These are phyloP conservation scores for Balanococcus diminutus DNA, from an alignment of 2,888 invertebrate genomes.

Conservation along the genomic window DNA sequence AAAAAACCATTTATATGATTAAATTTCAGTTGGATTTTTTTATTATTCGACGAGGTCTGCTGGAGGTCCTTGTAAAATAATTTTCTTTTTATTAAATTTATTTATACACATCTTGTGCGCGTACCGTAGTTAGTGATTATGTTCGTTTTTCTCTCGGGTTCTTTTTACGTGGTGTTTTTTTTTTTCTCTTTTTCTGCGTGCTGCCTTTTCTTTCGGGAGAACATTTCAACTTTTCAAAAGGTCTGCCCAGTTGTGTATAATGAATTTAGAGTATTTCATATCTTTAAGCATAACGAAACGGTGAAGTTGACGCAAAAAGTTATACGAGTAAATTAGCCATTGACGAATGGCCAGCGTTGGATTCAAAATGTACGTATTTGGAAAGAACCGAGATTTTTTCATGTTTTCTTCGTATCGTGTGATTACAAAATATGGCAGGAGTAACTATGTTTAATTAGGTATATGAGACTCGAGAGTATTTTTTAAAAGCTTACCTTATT, in stretches of 20 bases:
- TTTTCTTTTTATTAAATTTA: constrained; percentile 27
- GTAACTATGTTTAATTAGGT: too few relatives aligned
- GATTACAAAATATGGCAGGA: too few relatives aligned
- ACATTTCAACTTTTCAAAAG: background rate
- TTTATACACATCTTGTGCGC: constrained; percentile 1
- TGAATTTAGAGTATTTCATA: background rate
- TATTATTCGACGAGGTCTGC: background rate
- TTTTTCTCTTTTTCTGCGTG: background rate
- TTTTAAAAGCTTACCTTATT: constrained; percentile 28
- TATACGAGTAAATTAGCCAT: background rate
- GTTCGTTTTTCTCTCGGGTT: background rate
- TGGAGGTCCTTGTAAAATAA: constrained; percentile 20
- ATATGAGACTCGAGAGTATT: too few relatives aligned
- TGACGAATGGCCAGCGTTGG: background rate
- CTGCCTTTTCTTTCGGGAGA: background rate
- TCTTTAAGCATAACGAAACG: background rate
- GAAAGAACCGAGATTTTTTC: too few relatives aligned
- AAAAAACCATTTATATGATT: constrained; percentile 40
- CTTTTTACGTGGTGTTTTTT: background rate
- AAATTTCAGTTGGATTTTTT: constrained; percentile 21
- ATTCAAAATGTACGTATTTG: too few relatives aligned
- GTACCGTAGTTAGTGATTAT: constrained; percentile 24
- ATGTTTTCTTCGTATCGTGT: too few relatives aligned
- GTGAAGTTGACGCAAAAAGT: background rate
- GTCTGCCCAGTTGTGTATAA: constrained; percentile 13